Conservation (phyloP, 2,888 invertebrate genomes). For the Syrphus vitripennis region DNA sequence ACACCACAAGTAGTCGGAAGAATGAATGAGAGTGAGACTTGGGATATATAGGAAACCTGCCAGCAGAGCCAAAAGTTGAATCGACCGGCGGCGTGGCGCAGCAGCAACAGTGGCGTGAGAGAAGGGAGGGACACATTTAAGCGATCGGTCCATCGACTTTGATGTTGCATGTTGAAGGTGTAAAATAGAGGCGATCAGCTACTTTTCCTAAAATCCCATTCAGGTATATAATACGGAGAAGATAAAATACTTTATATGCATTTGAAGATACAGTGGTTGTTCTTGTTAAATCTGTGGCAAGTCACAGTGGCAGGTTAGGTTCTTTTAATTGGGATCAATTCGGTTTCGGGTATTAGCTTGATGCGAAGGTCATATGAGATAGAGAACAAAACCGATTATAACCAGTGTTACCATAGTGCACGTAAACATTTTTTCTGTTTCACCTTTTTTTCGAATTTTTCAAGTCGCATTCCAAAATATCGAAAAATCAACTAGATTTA, state of each 20-base stretch:
- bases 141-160: conserved; percentile 43
- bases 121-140: conserved; percentile 2
- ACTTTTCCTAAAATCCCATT: conserved; percentile 24
- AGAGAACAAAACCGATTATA: conserved; percentile 17
- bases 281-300: conserved; percentile 24
- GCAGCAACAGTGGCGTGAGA: conserved; percentile 6
- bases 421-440: too few species aligned
- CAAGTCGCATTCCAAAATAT: too few species aligned
- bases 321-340: conserved; percentile 69
- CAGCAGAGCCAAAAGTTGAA: too few species aligned
- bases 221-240: conserved; percentile 26
- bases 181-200: conserved; percentile 71
- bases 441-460: too few species aligned
- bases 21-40: conserved; percentile 25
- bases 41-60: background rate
- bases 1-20: conserved; percentile 59
- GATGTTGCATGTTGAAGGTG: conserved; percentile 68
- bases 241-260: background rate
- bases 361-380: conserved; percentile 5
- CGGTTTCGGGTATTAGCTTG: conserved; percentile 41
- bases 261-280: background rate
- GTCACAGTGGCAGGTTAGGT: conserved; percentile 61
- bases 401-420: conserved; percentile 10
- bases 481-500: too few species aligned
- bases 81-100: background rate